A percentile compares a stretch with the other conserved stretches of the same genome.
Conservation (phyloP, 2,797 vertebrate genomes). For the Knipowitschia caucasica region DNA sequence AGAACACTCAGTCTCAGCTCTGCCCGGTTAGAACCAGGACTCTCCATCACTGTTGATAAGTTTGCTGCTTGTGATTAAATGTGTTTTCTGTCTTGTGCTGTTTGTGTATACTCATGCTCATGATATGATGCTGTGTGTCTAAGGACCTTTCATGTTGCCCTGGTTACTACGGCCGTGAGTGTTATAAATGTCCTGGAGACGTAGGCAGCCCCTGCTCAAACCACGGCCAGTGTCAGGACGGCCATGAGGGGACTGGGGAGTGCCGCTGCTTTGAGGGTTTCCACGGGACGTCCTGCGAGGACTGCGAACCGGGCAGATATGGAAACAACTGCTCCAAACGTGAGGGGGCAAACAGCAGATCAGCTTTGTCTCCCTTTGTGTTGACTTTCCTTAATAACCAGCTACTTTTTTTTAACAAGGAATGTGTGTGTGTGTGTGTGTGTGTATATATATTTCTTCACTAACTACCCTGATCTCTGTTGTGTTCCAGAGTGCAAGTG, state of each 20-base stretch:
- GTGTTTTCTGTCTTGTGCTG: too few species aligned
- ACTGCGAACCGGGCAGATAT: conserved; percentile 89
- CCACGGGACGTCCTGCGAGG: conserved; percentile 90
- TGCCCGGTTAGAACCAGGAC: too few species aligned
- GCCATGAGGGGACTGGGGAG: conserved; percentile 81
- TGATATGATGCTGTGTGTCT: conserved; percentile 21
- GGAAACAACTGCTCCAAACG: conserved; percentile 85
- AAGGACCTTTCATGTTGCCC: conserved; percentile 85
- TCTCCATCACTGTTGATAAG: too few species aligned
- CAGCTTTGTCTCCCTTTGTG: too few species aligned
- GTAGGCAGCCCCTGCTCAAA: conserved; percentile 83
- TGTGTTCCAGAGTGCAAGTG: conserved; percentile 83
- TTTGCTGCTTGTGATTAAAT: too few species aligned
- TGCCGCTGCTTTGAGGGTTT: conserved; percentile 92
- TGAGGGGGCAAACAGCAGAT: too few species aligned
- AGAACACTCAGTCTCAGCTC: too few species aligned
- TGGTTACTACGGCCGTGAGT: conserved; percentile 88
- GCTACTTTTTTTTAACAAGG: too few species aligned
- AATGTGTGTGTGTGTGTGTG: too few species aligned
- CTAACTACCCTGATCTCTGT: conserved; percentile 2
- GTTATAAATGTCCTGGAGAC: conserved; percentile 87
- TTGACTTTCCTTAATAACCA: too few species aligned
- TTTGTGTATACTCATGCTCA: too few species aligned
- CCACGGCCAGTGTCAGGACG: conserved; percentile 87
- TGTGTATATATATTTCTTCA: too few species aligned